Percentiles rank a stretch among this genome's conserved stretches.
Conservation (phyloP, 1,140 invertebrate species). For the Drosophila lacertosa region DNA sequence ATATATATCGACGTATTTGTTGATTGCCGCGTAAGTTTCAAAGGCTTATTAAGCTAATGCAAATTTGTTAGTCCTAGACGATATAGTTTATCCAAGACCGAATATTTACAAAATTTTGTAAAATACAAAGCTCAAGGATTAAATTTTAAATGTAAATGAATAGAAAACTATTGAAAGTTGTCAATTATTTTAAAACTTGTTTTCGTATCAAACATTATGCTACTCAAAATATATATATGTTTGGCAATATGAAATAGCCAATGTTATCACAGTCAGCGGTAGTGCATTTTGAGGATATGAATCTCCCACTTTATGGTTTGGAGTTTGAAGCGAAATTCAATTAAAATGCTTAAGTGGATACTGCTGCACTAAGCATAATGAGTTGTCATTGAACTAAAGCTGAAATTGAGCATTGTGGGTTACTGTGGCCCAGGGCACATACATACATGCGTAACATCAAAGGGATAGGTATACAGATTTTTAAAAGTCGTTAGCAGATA, state of each 20-base stretch:
- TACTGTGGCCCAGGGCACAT: constrained; percentile 23
- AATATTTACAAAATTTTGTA: no score
- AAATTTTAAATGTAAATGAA: no score
- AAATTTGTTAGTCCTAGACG: no score
- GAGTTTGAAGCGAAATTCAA: constrained; percentile 64
- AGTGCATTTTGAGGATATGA: constrained; percentile 8
- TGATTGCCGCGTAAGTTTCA: no score
- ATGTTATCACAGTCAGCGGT: neutral
- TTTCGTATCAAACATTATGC: no score
- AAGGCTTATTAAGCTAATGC: no score
- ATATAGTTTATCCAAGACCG: no score
- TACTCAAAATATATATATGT: no score
- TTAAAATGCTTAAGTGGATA: constrained; percentile 43
- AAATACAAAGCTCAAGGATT: no score
- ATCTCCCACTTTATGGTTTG: constrained; percentile 7
- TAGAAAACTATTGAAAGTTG: no score
- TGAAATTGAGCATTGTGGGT: neutral
- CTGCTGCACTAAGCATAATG: constrained; percentile 62
- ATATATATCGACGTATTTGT: neutral
- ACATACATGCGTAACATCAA: constrained; percentile 52
- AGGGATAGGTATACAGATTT: constrained; percentile 68
- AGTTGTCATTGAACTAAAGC: constrained; percentile 44
- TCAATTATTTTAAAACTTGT: no score
- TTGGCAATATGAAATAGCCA: neutral
- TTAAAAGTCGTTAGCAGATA: constrained; percentile 35